phyloP scores from a whole-genome alignment of 2,797 vertebrate genomes.

The Scleropages formosus region DNA sequence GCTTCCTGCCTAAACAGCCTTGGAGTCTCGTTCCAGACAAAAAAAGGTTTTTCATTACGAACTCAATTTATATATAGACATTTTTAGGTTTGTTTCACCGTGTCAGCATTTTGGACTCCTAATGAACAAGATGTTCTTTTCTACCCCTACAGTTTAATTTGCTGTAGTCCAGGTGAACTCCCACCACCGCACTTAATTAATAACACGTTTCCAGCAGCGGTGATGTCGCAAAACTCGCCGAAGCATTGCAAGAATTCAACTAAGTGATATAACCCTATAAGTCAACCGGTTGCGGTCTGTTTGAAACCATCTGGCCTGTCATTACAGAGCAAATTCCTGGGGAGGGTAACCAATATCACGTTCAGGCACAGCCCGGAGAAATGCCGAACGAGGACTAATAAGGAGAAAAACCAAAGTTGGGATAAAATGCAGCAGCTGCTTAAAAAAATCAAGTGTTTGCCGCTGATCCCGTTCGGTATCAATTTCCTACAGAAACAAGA shows the following conservation, averaged over 20 bases:
- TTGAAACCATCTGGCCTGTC: conserved; percentile 17
- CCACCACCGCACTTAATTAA: conserved; percentile 14
- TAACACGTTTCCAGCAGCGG: neutral
- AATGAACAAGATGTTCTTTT: conserved; percentile 15
- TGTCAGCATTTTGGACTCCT: conserved; percentile 14
- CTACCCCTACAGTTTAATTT: conserved; percentile 8
- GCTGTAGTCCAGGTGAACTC: neutral
- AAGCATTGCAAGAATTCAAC: neutral
- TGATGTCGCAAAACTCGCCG: neutral
- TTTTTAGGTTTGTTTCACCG: neutral
- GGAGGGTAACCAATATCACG: neutral
- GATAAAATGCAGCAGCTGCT: too few relatives aligned
- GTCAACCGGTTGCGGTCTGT: conserved; percentile 13
- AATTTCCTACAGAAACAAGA: neutral
- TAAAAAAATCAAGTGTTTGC: neutral
- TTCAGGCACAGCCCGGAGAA: neutral
- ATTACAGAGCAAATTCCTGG: neutral
- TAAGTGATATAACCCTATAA: conserved; percentile 1
- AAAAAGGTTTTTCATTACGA: too few relatives aligned
- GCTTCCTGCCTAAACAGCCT: too few relatives aligned
- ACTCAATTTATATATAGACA: neutral
- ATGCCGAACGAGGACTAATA: neutral
- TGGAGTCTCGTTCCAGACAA: too few relatives aligned
- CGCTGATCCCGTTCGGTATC: neutral
- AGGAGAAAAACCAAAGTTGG: too few relatives aligned